These are phyloP conservation scores for Eulithis testata DNA, from an alignment of 2,888 invertebrate species.

Conservation along the genomic window DNA sequence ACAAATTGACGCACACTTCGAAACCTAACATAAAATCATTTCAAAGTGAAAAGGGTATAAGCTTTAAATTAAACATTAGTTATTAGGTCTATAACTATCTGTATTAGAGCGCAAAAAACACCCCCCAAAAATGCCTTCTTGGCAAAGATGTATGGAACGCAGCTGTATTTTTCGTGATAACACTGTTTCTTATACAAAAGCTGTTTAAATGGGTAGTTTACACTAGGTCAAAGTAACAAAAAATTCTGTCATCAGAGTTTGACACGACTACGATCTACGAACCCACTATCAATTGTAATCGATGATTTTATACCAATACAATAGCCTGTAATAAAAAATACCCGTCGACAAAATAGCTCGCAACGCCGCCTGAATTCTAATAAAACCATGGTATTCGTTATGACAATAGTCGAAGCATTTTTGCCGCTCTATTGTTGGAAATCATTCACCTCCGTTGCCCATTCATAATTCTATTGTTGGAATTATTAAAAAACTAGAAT, in stretches of 20 bases:
- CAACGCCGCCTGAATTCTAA: slow-evolving; percentile 18
- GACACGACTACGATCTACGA: not conserved
- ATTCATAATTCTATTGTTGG: slow-evolving; percentile 35
- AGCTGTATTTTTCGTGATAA: too few relatives aligned
- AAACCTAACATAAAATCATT: too few relatives aligned
- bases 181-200: too few relatives aligned
- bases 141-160: too few relatives aligned
- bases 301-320: not conserved
- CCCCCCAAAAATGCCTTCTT: too few relatives aligned
- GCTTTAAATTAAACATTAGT: too few relatives aligned
- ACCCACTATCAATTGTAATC: not conserved
- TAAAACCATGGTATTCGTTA: slow-evolving; percentile 23
- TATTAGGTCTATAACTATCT: too few relatives aligned
- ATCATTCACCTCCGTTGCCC: slow-evolving; percentile 36
- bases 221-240: too few relatives aligned
- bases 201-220: too few relatives aligned
- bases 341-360: slow-evolving; percentile 6
- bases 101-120: too few relatives aligned
- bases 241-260: not conserved
- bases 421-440: slow-evolving; percentile 34
- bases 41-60: too few relatives aligned
- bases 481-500: slow-evolving; percentile 27
- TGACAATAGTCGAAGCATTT: slow-evolving; percentile 37
- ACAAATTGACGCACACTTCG: too few relatives aligned
- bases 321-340: not conserved